Conservation (phyloP, 1,140 invertebrate species). For the Heliconius eleuchia region DNA sequence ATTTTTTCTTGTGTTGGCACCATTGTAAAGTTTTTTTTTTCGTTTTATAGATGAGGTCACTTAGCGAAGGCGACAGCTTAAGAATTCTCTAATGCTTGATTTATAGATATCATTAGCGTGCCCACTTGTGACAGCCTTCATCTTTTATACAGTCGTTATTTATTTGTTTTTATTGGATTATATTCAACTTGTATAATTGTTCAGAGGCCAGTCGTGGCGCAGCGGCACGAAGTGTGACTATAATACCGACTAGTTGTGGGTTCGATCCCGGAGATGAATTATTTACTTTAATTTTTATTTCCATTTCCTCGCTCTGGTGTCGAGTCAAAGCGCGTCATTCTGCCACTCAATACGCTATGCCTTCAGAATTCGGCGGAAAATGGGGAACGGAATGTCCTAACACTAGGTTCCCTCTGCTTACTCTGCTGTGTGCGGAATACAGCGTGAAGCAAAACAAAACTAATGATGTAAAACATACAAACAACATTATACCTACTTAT, state of each 20-base stretch:
- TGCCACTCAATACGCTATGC: too few relatives aligned
- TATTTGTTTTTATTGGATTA: conserved; percentile 16
- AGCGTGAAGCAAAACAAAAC: neutral
- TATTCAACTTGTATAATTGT: conserved; percentile 15
- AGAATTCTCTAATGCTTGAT: conserved; percentile 31
- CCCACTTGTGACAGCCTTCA: conserved; percentile 16
- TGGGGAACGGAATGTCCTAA: too few relatives aligned
- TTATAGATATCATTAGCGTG: conserved; percentile 32
- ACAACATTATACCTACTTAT: neutral
- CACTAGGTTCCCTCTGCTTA: too few relatives aligned
- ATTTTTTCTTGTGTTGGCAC: conserved; percentile 20
- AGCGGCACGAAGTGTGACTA: too few relatives aligned
- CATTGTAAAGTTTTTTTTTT: conserved; percentile 22
- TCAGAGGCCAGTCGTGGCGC: too few relatives aligned
- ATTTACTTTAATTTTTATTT: too few relatives aligned
- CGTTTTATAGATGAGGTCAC: conserved; percentile 18
- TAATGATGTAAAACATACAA: neutral
- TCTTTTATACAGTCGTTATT: conserved; percentile 16
- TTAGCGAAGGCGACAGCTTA: conserved; percentile 18
- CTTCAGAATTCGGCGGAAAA: too few relatives aligned
- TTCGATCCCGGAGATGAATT: too few relatives aligned
- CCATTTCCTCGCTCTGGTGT: too few relatives aligned
- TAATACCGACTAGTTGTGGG: too few relatives aligned
- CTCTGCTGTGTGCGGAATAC: too few relatives aligned
- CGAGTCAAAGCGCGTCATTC: too few relatives aligned